A percentile compares a stretch with the other conserved stretches of the same genome.
Conservation (phyloP, 2,113 vertebrate genomes). For the Callocephalon fimbriatum region DNA sequence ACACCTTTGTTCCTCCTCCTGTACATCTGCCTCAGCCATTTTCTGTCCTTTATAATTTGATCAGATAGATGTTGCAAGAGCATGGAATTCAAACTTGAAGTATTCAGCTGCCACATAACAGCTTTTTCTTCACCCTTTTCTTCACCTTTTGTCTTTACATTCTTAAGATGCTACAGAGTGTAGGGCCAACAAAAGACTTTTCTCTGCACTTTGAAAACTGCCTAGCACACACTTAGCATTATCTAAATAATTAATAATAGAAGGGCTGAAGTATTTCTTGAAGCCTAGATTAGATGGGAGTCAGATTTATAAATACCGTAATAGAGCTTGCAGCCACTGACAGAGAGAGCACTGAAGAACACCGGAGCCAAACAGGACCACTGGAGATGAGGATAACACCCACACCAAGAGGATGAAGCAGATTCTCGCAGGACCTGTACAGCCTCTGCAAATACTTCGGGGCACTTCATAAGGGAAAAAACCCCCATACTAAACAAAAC, state of each 20-base stretch:
- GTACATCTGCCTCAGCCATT: neutral
- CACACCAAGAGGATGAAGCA: neutral
- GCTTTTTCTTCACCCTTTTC: neutral
- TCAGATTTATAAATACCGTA: neutral
- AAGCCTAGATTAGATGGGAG: neutral
- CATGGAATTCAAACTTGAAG: neutral
- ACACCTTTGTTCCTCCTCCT: fast-evolving
- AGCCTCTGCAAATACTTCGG: neutral
- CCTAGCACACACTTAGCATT: neutral
- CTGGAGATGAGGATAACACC: fast-evolving
- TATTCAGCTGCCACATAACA: neutral
- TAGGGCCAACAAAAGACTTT: neutral
- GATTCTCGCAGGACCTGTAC: neutral
- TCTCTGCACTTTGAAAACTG: neutral
- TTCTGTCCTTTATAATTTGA: fast-evolving
- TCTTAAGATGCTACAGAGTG: fast-evolving
- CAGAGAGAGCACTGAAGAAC: neutral
- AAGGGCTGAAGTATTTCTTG: neutral
- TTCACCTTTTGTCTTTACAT: neutral
- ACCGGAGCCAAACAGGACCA: neutral
- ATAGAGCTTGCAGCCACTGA: neutral
- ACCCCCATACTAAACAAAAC: fast-evolving
- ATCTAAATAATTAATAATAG: neutral
- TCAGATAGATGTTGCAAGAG: neutral
- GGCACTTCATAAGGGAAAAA: neutral